These are phyloP conservation scores for Drosophila tristis DNA, from an alignment of 1,140 invertebrate species.

Conservation along the genomic window DNA sequence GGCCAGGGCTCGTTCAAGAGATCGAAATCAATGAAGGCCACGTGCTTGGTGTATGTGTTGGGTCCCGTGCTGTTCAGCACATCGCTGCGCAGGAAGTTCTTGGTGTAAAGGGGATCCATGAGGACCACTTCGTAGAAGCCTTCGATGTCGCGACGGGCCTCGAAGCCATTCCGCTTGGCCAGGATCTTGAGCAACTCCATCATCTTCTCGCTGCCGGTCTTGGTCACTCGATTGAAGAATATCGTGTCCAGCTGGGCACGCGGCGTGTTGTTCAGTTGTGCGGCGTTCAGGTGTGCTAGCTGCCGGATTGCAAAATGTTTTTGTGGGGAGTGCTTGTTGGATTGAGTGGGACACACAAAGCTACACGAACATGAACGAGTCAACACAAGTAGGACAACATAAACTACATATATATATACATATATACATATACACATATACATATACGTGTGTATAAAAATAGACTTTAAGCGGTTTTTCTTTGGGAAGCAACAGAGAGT, in stretches of 20 bases:
- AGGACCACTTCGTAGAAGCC: slow-evolving; percentile 89
- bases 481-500: slow-evolving; percentile 49
- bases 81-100: slow-evolving; percentile 85
- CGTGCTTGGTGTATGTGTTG: slow-evolving; percentile 90
- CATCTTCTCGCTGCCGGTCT: slow-evolving; percentile 93
- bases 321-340: slow-evolving; percentile 46
- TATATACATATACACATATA: slow-evolving; percentile 28
- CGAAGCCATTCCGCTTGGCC: slow-evolving; percentile 90
- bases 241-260: slow-evolving; percentile 89
- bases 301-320: slow-evolving; percentile 68
- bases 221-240: slow-evolving; percentile 96
- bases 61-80: slow-evolving; percentile 85
- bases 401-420: slow-evolving; percentile 21
- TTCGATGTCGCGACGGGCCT: slow-evolving; percentile 92
- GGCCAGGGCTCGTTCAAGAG: slow-evolving; percentile 90
- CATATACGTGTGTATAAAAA: slow-evolving; percentile 11
- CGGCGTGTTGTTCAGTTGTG: slow-evolving; percentile 90
- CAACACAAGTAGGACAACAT: slow-evolving; percentile 53
- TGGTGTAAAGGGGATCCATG: slow-evolving; percentile 89
- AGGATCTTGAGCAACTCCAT: slow-evolving; percentile 92
- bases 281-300: slow-evolving; percentile 72
- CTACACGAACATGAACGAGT: slow-evolving; percentile 40
- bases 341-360: slow-evolving; percentile 41
- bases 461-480: slow-evolving; percentile 55
- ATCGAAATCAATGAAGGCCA: slow-evolving; percentile 92